Conservation (phyloP, 2,888 invertebrate genomes). For the Microplitis deprimator region DNA sequence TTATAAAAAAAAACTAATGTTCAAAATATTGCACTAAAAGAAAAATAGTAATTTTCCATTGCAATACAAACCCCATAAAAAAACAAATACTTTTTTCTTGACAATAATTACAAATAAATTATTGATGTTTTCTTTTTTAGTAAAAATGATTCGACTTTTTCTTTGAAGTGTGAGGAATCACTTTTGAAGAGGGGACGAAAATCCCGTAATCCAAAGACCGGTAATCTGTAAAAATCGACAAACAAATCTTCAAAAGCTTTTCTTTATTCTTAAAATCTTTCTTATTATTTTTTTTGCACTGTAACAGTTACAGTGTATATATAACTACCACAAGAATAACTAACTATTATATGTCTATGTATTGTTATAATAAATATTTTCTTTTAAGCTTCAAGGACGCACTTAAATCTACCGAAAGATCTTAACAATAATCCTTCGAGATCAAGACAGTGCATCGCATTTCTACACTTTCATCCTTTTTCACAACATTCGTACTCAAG, state of each 20-base stretch:
- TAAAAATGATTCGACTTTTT: not conserved
- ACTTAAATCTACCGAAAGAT: not conserved
- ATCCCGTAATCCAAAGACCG: constrained; percentile 53
- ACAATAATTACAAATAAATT: not conserved
- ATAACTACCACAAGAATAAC: too few species aligned
- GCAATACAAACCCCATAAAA: too few species aligned
- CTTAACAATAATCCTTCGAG: not conserved
- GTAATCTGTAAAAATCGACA: constrained; percentile 52
- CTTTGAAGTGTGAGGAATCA: constrained; percentile 1
- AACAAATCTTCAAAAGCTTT: constrained; percentile 47
- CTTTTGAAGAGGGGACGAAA: constrained; percentile 23
- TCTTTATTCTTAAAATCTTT: not conserved
- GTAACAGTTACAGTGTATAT: not conserved
- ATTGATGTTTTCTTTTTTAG: not conserved
- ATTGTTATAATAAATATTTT: not conserved
- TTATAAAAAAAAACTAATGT: too few species aligned
- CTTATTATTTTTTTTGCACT: constrained; percentile 5
- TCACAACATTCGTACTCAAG: not conserved
- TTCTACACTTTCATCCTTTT: not conserved
- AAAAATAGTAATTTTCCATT: too few species aligned
- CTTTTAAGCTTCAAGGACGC: not conserved
- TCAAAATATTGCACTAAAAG: too few species aligned
- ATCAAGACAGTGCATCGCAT: not conserved
- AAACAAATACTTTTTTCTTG: too few species aligned
- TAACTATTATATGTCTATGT: not conserved